Conservation (phyloP, 2,888 invertebrate genomes). For the Cephus sareptanus region DNA sequence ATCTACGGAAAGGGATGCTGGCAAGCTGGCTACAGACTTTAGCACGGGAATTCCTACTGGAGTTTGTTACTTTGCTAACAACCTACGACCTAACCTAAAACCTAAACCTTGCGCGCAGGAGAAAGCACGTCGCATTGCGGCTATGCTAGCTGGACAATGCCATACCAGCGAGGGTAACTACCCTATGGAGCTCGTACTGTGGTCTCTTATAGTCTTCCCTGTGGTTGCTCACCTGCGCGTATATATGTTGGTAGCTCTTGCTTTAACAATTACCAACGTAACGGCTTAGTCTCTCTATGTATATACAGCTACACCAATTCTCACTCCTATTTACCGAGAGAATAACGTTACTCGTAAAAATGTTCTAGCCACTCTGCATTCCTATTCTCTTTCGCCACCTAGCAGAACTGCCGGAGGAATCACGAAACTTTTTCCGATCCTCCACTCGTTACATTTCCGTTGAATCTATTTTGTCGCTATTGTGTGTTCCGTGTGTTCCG, state of each 20-base stretch:
- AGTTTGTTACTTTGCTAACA: slow-evolving; percentile 61
- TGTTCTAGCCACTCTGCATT: neutral
- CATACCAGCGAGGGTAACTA: slow-evolving; percentile 51
- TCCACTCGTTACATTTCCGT: neutral
- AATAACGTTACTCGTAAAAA: neutral
- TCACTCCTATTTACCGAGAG: neutral
- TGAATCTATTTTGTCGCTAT: neutral
- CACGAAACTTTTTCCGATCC: neutral
- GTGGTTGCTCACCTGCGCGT: neutral
- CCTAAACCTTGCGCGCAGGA: slow-evolving; percentile 51
- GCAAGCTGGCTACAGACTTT: neutral
- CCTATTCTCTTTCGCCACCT: neutral
- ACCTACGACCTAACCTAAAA: slow-evolving; percentile 52
- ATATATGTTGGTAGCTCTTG: neutral
- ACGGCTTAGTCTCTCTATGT: neutral
- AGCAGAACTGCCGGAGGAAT: neutral
- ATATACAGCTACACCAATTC: neutral
- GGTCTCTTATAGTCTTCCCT: slow-evolving; percentile 29
- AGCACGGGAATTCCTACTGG: slow-evolving; percentile 35
- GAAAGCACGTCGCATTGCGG: slow-evolving; percentile 50
- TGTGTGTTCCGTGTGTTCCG: neutral
- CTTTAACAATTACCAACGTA: slow-evolving; percentile 8
- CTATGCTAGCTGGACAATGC: slow-evolving; percentile 44
- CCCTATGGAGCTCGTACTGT: slow-evolving; percentile 55
- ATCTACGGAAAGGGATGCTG: neutral